Conservation (phyloP, 1,140 invertebrate genomes). For the Nymphalis io region DNA sequence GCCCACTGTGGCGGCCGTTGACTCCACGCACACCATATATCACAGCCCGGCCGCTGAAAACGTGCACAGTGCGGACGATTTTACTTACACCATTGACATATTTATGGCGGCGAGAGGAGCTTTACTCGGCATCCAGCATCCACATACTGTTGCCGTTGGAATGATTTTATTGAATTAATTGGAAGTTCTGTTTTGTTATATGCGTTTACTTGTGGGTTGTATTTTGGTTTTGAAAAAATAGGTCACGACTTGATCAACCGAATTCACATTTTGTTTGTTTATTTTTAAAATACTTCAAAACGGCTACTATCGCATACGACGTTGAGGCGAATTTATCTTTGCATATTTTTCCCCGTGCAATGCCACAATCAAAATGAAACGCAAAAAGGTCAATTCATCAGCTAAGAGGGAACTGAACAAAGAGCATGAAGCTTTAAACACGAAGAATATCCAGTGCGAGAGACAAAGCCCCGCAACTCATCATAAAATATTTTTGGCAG, state of each 20-base stretch:
- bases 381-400: constrained; percentile 27
- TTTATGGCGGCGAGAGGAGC: constrained; percentile 40
- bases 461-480: constrained; percentile 33
- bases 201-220: constrained; percentile 1
- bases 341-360: constrained; percentile 6
- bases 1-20: constrained; percentile 44
- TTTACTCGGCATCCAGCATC: constrained; percentile 16
- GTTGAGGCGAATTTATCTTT: background rate
- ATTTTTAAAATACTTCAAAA: background rate
- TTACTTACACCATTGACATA: constrained; percentile 51
- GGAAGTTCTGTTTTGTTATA: constrained; percentile 16
- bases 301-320: too few relatives aligned
- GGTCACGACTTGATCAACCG: constrained; percentile 8
- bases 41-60: constrained; percentile 23
- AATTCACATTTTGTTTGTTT: constrained; percentile 12
- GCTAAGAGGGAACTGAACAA: constrained; percentile 23
- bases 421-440: constrained; percentile 19
- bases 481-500: constrained; percentile 37
- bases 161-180: constrained; percentile 29
- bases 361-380: constrained; percentile 19
- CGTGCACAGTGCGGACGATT: constrained; percentile 35
- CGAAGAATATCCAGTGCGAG: constrained; percentile 18
- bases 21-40: constrained; percentile 47
- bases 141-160: constrained; percentile 10
- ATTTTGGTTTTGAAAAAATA: constrained; percentile 16